Conservation (phyloP, 1,140 invertebrate species). For the Bombyx mori region DNA sequence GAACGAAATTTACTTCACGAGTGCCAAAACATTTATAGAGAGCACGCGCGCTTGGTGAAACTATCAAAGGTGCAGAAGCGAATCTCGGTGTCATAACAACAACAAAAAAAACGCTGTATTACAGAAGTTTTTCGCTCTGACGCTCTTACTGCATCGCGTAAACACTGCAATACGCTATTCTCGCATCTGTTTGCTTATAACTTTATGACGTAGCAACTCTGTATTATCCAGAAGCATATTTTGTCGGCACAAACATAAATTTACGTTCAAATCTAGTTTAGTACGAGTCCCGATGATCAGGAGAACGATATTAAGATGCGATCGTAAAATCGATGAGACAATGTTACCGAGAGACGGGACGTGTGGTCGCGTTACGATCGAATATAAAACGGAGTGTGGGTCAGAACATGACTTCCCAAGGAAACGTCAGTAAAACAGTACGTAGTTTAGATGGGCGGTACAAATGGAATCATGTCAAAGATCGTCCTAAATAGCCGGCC, state of each 20-base stretch:
- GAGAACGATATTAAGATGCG: constrained; percentile 6
- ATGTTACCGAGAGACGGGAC: constrained; percentile 21
- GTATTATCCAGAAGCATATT: too few species aligned
- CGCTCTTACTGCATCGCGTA: too few species aligned
- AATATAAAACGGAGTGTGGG: constrained; percentile 31
- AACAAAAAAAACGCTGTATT: too few species aligned
- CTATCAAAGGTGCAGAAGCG: constrained; percentile 5
- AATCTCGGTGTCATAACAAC: not conserved
- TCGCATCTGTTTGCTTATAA: too few species aligned
- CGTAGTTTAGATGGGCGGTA: constrained; percentile 43
- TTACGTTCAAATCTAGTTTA: too few species aligned
- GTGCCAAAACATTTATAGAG: constrained; percentile 7
- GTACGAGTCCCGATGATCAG: too few species aligned
- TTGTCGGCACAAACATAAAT: too few species aligned
- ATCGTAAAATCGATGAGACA: constrained; percentile 28
- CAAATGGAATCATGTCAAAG: constrained; percentile 49
- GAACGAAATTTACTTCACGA: not conserved
- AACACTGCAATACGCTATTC: too few species aligned
- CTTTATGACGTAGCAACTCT: too few species aligned
- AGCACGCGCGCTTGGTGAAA: not conserved
- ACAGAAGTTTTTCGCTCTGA: too few species aligned
- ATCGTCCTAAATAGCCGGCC: constrained; percentile 49
- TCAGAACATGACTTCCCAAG: constrained; percentile 43
- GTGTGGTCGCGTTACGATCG: constrained; percentile 19
- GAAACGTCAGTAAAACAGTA: constrained; percentile 32